A percentile compares a stretch with the other conserved stretches of the same genome.
phyloP scores from a whole-genome alignment of 2,888 invertebrate genomes.

The Hypena proboscidalis region DNA sequence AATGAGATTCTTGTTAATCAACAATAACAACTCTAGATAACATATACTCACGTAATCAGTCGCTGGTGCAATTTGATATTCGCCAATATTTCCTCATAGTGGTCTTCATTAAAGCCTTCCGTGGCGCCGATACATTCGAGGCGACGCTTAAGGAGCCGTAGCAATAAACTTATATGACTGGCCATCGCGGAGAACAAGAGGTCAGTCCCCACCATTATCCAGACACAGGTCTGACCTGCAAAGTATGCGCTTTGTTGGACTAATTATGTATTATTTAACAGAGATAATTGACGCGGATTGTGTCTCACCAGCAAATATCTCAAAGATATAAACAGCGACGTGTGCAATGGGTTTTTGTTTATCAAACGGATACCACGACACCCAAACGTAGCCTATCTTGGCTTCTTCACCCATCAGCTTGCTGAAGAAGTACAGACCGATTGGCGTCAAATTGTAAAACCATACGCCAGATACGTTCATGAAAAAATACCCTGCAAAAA shows the following conservation, averaged over 20 bases:
- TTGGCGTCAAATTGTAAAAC: constrained; percentile 76
- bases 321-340: constrained; percentile 70
- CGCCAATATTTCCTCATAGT: constrained; percentile 62
- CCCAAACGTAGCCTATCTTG: constrained; percentile 71
- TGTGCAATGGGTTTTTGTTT: constrained; percentile 67
- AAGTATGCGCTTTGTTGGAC: constrained; percentile 6
- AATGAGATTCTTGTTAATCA: no score
- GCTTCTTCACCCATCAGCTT: constrained; percentile 54
- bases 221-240: constrained; percentile 73
- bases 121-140: constrained; percentile 55
- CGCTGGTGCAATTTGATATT: constrained; percentile 75
- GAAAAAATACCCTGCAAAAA: constrained; percentile 65
- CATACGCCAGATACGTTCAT: constrained; percentile 67
- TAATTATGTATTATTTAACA: constrained; percentile 1
- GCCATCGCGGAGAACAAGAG: constrained; percentile 75
- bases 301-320: constrained; percentile 70
- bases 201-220: constrained; percentile 75
- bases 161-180: constrained; percentile 71
- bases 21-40: no score
- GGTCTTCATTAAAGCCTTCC: constrained; percentile 53
- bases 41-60: constrained; percentile 63
- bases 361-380: constrained; percentile 79
- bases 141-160: constrained; percentile 66
- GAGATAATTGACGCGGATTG: not conserved
- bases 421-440: constrained; percentile 61